Conservation (phyloP, 1,140 invertebrate species). For the Pseudomyrmex gracilis region DNA sequence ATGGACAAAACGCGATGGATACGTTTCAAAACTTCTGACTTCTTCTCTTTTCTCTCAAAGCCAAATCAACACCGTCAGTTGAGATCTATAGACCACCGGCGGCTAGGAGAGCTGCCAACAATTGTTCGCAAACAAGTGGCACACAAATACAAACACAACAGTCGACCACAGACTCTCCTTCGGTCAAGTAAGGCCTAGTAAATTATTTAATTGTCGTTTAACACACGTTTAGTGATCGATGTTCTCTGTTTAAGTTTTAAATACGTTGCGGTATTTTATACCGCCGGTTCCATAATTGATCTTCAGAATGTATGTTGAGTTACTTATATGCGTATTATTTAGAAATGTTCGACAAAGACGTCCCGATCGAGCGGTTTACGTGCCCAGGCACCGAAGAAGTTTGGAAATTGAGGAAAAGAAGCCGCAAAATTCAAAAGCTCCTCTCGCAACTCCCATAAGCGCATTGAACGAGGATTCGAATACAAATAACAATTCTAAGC, state of each 20-base stretch:
- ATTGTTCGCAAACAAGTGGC: slow-evolving; percentile 18
- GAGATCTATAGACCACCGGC: slow-evolving; percentile 84
- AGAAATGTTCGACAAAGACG: slow-evolving; percentile 86
- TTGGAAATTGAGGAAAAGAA: slow-evolving; percentile 81
- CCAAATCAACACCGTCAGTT: slow-evolving; percentile 77
- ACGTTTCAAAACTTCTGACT: not conserved
- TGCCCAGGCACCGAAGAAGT: slow-evolving; percentile 89
- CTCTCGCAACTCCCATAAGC: not conserved
- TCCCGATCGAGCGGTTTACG: slow-evolving; percentile 92
- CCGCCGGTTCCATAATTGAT: not conserved
- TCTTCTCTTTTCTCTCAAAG: slow-evolving; percentile 70
- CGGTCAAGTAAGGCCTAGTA: slow-evolving; percentile 52
- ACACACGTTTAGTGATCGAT: not conserved
- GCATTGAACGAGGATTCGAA: slow-evolving; percentile 37
- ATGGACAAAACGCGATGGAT: too few relatives aligned
- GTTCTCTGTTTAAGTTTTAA: not conserved
- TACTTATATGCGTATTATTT: not conserved
- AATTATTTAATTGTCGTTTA: not conserved
- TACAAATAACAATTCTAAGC: slow-evolving; percentile 45
- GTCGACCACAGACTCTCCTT: slow-evolving; percentile 16
- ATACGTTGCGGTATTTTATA: not conserved
- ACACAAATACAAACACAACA: slow-evolving; percentile 50
- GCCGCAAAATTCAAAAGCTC: slow-evolving; percentile 21
- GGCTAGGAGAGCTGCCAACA: slow-evolving; percentile 74
- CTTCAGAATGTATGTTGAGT: not conserved